Conservation (phyloP, 2,113 vertebrate genomes). For the Halcyon senegalensis region DNA sequence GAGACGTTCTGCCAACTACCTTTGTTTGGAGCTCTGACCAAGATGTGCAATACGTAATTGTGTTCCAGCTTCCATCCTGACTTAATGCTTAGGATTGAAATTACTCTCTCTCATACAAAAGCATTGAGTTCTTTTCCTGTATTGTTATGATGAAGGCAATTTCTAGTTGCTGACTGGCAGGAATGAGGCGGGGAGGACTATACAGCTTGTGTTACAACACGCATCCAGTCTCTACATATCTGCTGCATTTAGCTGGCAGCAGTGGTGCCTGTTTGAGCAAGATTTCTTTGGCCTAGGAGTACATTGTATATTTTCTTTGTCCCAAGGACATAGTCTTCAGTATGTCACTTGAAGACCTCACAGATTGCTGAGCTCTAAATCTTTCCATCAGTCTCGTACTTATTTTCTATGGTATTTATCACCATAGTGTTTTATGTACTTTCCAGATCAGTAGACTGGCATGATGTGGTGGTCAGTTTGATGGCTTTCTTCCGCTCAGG, state of each 20-base stretch:
- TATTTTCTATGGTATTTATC: background rate
- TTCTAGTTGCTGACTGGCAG: conserved; percentile 14
- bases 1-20: background rate
- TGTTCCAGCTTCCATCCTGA: conserved; percentile 8
- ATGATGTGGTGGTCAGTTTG: background rate
- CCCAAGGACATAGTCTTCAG: background rate
- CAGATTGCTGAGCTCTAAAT: background rate
- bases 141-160: background rate
- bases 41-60: background rate
- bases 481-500: background rate
- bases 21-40: conserved; percentile 30
- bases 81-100: conserved; percentile 9
- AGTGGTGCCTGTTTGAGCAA: background rate
- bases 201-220: background rate
- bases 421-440: background rate
- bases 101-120: background rate
- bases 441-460: background rate
- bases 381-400: background rate
- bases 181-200: background rate
- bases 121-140: background rate
- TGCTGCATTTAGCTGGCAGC: background rate
- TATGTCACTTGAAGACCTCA: background rate
- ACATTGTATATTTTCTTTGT: background rate
- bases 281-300: background rate
- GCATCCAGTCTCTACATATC: accelerated